These are phyloP conservation scores for Baccha elongata DNA, from an alignment of 2,888 invertebrate genomes.

Conservation along the genomic window DNA sequence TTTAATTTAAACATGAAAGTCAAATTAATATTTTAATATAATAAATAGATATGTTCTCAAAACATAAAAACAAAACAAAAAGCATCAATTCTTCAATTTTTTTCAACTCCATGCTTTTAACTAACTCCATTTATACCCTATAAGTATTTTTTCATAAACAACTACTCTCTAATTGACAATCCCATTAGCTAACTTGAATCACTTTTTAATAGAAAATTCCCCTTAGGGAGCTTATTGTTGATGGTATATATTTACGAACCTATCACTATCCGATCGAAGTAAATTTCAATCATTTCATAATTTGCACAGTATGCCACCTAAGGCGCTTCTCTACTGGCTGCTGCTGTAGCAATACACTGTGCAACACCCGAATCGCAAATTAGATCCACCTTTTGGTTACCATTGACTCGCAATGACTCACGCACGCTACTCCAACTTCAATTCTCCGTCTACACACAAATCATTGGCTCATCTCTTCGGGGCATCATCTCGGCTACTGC, in stretches of 20 bases:
- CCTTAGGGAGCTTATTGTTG: slow-evolving; percentile 11
- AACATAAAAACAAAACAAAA: too few species aligned
- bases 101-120: slow-evolving; percentile 2
- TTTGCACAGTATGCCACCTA: slow-evolving; percentile 57
- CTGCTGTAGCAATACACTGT: neutral
- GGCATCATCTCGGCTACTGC: slow-evolving; percentile 51
- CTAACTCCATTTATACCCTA: neutral
- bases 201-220: slow-evolving; percentile 17
- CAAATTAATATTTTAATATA: too few species aligned
- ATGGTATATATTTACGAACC: slow-evolving; percentile 44
- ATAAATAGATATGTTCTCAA: too few species aligned
- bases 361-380: slow-evolving; percentile 65
- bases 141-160: neutral
- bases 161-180: slow-evolving; percentile 22
- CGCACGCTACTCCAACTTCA: slow-evolving; percentile 36
- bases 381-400: slow-evolving; percentile 59
- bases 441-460: slow-evolving; percentile 43
- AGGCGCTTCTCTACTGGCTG: slow-evolving; percentile 19
- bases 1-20: too few species aligned
- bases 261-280: slow-evolving; percentile 53
- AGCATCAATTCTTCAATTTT: too few species aligned
- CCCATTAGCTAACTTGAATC: slow-evolving; percentile 27
- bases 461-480: slow-evolving; percentile 66
- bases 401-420: slow-evolving; percentile 41
- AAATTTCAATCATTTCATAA: slow-evolving; percentile 66